Conservation (phyloP, 1,140 invertebrate species). For the Heliconius hewitsoni region DNA sequence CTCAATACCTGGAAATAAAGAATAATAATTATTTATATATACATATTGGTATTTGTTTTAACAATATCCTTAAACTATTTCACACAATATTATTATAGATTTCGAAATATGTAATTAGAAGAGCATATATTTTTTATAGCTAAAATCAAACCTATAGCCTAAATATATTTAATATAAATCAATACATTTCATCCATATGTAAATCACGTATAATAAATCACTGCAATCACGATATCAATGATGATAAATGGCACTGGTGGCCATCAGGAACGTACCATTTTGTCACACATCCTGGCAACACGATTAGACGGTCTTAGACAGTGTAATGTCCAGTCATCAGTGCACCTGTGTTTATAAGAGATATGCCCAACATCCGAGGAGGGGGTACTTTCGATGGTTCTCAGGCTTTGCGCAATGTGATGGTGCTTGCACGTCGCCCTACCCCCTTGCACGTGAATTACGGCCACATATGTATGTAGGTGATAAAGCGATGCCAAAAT, state of each 20-base stretch:
- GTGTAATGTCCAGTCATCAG: slow-evolving; percentile 70
- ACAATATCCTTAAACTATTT: not conserved
- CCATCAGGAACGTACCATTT: slow-evolving; percentile 62
- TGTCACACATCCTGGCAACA: slow-evolving; percentile 68
- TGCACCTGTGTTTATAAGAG: slow-evolving; percentile 76
- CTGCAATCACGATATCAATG: not conserved
- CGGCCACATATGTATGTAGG: not conserved
- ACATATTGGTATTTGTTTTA: not conserved
- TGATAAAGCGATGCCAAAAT: not conserved
- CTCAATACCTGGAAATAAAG: slow-evolving; percentile 61
- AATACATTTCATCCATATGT: not conserved
- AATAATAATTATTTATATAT: too few relatives aligned
- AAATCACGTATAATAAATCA: not conserved
- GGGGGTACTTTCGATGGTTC: slow-evolving; percentile 77
- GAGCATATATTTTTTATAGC: not conserved
- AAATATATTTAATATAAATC: not conserved
- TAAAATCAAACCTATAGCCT: not conserved
- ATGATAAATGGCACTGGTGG: not conserved
- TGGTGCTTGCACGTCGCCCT: slow-evolving; percentile 65
- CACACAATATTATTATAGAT: not conserved
- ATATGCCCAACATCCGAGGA: slow-evolving; percentile 68
- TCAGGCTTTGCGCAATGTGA: slow-evolving; percentile 68
- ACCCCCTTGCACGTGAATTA: slow-evolving; percentile 37
- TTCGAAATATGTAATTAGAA: not conserved
- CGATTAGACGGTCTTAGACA: slow-evolving; percentile 57